These are phyloP conservation scores for Hirundo rustica DNA, from an alignment of 2,797 vertebrate genomes.

Conservation along the genomic window DNA sequence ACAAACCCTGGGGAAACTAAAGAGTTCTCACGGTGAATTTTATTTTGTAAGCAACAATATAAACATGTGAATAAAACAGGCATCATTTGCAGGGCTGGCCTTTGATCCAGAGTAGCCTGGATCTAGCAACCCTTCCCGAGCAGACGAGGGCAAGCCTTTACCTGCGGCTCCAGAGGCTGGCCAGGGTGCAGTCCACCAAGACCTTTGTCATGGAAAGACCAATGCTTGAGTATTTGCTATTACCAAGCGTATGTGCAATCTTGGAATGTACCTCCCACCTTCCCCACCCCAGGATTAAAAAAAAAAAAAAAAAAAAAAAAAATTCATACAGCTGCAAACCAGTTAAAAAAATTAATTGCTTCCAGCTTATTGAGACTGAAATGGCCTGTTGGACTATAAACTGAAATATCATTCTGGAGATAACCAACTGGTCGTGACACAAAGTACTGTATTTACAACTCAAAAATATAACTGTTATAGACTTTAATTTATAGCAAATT, in stretches of 20 bases:
- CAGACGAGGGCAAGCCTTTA: not conserved
- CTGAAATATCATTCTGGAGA: conserved; percentile 36
- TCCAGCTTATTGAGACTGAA: conserved; percentile 60
- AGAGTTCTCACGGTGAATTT: conserved; percentile 64
- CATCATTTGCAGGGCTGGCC: conserved; percentile 36
- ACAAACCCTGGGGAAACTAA: conserved; percentile 31
- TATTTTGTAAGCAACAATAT: conserved; percentile 71
- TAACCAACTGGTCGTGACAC: conserved; percentile 59
- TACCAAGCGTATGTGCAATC: not conserved
- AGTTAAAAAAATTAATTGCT: conserved; percentile 41
- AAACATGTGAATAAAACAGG: conserved; percentile 64
- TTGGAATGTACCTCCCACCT: not conserved
- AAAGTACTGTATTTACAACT: conserved; percentile 74
- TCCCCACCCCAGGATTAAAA: not conserved
- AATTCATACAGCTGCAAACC: conserved; percentile 35
- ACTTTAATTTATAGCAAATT: conserved; percentile 99
- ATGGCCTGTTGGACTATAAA: conserved; percentile 63
- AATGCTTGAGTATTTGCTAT: not conserved
- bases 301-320: not conserved
- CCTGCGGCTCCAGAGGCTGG: not conserved
- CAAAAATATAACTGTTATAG: conserved; percentile 80
- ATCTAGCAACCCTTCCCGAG: not conserved
- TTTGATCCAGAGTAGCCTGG: conserved; percentile 31
- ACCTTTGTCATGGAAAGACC: conserved; percentile 27
- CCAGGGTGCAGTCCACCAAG: conserved; percentile 27